Evolutionary conservation across 1,140 invertebrate genomes (phyloP).

Genomic region (Drosophila obscura): DNA sequence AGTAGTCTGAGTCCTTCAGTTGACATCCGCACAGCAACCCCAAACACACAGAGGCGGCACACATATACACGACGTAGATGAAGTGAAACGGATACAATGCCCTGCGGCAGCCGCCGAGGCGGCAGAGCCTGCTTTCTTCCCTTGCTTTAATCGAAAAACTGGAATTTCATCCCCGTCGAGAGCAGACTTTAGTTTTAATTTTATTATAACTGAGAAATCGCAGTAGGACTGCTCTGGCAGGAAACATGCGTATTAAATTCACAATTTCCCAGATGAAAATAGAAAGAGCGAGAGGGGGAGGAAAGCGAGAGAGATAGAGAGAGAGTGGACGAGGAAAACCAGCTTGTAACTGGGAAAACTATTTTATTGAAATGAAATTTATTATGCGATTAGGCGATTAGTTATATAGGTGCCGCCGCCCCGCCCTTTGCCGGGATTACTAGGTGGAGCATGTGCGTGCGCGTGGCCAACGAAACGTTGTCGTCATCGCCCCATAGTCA

Average conservation of each 20-base stretch:
- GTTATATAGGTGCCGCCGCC: conserved; percentile 15
- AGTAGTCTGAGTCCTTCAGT: conserved; percentile 49
- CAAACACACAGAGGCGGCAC: conserved; percentile 22
- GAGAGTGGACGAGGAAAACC: conserved; percentile 1
- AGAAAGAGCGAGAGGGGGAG: too few relatives aligned
- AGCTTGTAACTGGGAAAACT: background rate
- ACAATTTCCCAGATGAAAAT: conserved; percentile 3
- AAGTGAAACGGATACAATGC: conserved; percentile 7
- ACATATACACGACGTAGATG: conserved; percentile 6
- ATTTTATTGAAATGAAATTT: conserved; percentile 22
- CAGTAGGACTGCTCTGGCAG: conserved; percentile 13
- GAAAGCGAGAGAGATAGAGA: too few relatives aligned
- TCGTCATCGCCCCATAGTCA: conserved; percentile 26
- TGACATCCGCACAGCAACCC: conserved; percentile 35
- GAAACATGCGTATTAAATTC: conserved; percentile 50
- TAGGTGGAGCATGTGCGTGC: conserved; percentile 44
- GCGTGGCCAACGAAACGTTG: conserved; percentile 18
- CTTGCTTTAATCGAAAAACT: conserved; percentile 57
- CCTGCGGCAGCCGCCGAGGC: conserved; percentile 10
- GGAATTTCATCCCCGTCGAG: conserved; percentile 76
- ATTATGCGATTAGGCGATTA: conserved; percentile 31
- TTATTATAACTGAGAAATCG: conserved; percentile 47
- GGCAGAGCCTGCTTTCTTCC: conserved; percentile 67
- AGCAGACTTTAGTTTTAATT: conserved; percentile 74
- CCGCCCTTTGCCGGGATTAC: conserved; percentile 3